These are phyloP conservation scores for Polylopha cassiicola DNA, from an alignment of 2,888 invertebrate genomes.

Conservation along the genomic window DNA sequence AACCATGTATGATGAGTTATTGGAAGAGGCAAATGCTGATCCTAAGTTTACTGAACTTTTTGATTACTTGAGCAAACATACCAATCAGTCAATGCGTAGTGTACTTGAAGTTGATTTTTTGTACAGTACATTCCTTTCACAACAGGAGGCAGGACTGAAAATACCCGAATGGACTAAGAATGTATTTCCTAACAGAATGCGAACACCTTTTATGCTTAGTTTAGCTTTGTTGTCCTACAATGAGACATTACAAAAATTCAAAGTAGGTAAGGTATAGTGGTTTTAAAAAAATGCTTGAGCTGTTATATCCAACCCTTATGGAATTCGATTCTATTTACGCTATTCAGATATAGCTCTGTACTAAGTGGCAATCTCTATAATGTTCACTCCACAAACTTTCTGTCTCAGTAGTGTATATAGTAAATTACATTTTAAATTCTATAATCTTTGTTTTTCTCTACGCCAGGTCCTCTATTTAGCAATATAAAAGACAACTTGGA, in stretches of 20 bases:
- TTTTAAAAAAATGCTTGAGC: neutral
- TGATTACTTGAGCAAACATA: conserved; percentile 75
- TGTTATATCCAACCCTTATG: neutral
- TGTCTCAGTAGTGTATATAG: too few relatives aligned
- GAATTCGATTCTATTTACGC: neutral
- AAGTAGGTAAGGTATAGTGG: conserved; percentile 76
- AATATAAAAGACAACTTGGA: conserved; percentile 81
- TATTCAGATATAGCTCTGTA: too few relatives aligned
- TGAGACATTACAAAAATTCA: conserved; percentile 81
- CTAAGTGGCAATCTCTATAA: too few relatives aligned
- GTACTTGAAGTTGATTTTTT: conserved; percentile 83
- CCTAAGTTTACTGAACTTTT: conserved; percentile 79
- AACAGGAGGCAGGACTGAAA: conserved; percentile 78
- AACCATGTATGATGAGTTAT: conserved; percentile 66
- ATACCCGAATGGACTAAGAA: conserved; percentile 86
- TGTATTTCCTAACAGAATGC: conserved; percentile 82
- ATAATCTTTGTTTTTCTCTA: neutral
- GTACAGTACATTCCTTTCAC: conserved; percentile 82
- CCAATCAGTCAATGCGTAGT: conserved; percentile 66
- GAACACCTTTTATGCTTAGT: conserved; percentile 80
- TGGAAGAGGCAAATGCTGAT: conserved; percentile 67
- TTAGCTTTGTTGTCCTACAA: conserved; percentile 84
- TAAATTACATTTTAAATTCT: conserved; percentile 17
- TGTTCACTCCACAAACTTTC: too few relatives aligned
- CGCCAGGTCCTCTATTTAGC: conserved; percentile 81